Base-by-base conservation (phyloP, 2,888 invertebrate species). In the Campoletis raptor region DNA sequence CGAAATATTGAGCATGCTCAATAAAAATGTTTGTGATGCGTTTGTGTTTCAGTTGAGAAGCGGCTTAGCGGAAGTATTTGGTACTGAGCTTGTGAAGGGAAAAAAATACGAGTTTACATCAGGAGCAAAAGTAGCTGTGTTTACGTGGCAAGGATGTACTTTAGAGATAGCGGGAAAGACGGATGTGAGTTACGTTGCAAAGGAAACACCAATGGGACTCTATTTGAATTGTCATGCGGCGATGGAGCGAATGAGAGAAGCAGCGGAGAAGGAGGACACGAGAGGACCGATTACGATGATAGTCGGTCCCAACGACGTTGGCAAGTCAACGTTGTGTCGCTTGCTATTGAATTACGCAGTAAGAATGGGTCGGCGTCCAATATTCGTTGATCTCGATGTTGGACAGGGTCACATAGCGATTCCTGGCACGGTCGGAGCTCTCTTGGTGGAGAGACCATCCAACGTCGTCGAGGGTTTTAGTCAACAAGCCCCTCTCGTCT, bases 221-320 rank as follows among this genome's bases (percentile, higher is more conserved):
- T 99, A 99, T 94, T 95, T 99, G 4, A 99, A 99, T 94, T 98
- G 98, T 24, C 99, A 99, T 94, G 98, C 98, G 12, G 99, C 98
- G 0, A 95, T 99, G 88, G 99, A 99, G 93, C 97, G 98, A 90
- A 96, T 99, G 95, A 95, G 99, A 87, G 96, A 96, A 61, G 96
- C 96, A 45, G 98, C 99, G 0, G 98, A 98, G 90, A 96, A 96
- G 90, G 95, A 96, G 2, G 96, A 96, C 87, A 95, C 95, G 3
- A 95, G 97, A 88, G 98, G 98, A 0, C 98, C 98, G 0, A 97
- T 98, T 48, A 96, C 97, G 0, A 97, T 99, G 97, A 95, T 99
- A 0, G 98, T 98, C 0, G 99, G 99, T 0, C 99, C 99, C 0
- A 96, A 96, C 57, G 99, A 99, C 94, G 99, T 99, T 1, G 99